Evolutionary conservation across 2,113 vertebrate species (phyloP).

Genomic region (Pogona vitticeps): DNA sequence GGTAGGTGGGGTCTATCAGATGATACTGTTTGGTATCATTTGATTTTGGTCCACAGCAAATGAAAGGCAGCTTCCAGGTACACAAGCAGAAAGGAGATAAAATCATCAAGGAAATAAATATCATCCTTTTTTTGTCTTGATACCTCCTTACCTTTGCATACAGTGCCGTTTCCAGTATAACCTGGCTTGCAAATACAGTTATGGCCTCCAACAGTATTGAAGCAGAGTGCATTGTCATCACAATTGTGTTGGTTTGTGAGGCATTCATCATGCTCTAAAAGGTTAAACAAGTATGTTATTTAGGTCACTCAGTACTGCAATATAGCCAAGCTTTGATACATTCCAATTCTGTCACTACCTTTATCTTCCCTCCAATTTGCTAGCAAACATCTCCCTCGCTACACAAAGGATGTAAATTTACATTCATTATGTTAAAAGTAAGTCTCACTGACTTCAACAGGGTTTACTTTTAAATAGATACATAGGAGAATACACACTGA

Average conservation of each 20-base stretch:
- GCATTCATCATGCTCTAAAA: slow-evolving; percentile 95
- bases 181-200: slow-evolving; percentile 96
- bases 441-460: not conserved
- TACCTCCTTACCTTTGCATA: slow-evolving; percentile 88
- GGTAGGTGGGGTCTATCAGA: not conserved
- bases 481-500: not conserved
- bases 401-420: not conserved
- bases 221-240: slow-evolving; percentile 94
- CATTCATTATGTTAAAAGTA: not conserved
- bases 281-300: slow-evolving; percentile 34
- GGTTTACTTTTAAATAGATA: not conserved
- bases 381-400: not conserved
- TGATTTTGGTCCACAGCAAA: not conserved
- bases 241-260: slow-evolving; percentile 92
- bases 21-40: not conserved
- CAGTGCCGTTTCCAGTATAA: slow-evolving; percentile 92
- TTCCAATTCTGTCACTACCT: not conserved
- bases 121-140: not conserved
- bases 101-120: not conserved
- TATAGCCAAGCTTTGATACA: not conserved
- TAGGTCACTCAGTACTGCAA: not conserved
- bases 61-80: not conserved
- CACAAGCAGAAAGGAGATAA: accelerated
- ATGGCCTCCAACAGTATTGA: slow-evolving; percentile 96
- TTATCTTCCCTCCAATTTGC: not conserved